These are phyloP conservation scores for Sialis fuliginosa DNA, from an alignment of 2,888 invertebrate species.

Conservation along the genomic window DNA sequence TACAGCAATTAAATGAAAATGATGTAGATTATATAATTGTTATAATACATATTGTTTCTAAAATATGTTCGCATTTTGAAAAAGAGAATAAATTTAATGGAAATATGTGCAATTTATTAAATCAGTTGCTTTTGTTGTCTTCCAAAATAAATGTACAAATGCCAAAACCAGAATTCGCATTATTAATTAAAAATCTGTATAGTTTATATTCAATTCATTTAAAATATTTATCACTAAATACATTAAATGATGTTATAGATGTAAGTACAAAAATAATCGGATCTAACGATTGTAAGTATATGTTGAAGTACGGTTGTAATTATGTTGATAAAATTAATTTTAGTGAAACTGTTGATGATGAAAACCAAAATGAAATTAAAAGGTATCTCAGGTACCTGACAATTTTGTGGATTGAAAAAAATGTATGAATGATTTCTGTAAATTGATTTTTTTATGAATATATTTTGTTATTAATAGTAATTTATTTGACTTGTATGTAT, in stretches of 20 bases:
- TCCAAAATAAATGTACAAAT: too few relatives aligned
- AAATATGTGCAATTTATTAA: too few relatives aligned
- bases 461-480: too few relatives aligned
- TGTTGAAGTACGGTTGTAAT: slow-evolving; percentile 19
- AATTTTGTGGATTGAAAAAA: neutral
- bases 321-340: slow-evolving; percentile 9
- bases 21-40: slow-evolving; percentile 13
- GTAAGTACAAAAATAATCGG: slow-evolving; percentile 11
- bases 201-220: neutral
- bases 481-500: too few relatives aligned
- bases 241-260: slow-evolving; percentile 13
- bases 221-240: neutral
- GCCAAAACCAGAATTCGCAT: too few relatives aligned
- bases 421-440: neutral
- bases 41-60: slow-evolving; percentile 15
- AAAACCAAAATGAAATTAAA: neutral
- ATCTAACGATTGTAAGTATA: slow-evolving; percentile 20
- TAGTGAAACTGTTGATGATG: neutral
- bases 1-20: slow-evolving; percentile 13
- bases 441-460: neutral
- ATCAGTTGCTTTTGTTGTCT: too few relatives aligned
- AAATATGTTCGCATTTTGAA: slow-evolving; percentile 3
- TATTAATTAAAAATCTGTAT: too few relatives aligned
- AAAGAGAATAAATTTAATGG: too few relatives aligned
- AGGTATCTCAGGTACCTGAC: slow-evolving; percentile 1